Conservation (phyloP, 2,888 invertebrate genomes). For the Orthosia gracilis region DNA sequence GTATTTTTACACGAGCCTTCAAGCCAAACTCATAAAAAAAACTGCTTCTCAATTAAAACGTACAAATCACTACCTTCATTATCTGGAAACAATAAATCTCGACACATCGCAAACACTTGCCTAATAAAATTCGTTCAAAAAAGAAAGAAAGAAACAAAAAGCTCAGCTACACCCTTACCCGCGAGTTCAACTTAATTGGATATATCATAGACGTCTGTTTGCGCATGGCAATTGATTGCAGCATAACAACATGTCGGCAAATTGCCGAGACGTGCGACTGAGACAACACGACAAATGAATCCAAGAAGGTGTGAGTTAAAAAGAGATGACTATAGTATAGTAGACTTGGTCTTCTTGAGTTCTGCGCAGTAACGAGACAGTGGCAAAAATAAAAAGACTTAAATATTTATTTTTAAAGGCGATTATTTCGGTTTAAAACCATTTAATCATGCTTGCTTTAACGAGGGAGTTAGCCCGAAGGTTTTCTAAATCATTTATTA, state of each 20-base stretch:
- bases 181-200: slow-evolving; percentile 87
- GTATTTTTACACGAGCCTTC: neutral
- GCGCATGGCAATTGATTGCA: slow-evolving; percentile 92
- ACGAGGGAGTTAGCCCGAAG: slow-evolving; percentile 76
- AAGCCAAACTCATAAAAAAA: neutral
- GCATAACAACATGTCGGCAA: slow-evolving; percentile 90
- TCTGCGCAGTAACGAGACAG: slow-evolving; percentile 75
- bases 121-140: slow-evolving; percentile 17
- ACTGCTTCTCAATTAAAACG: slow-evolving; percentile 17
- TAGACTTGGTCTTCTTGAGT: slow-evolving; percentile 66
- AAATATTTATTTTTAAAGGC: slow-evolving; percentile 84
- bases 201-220: slow-evolving; percentile 92
- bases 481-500: slow-evolving; percentile 83
- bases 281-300: slow-evolving; percentile 66
- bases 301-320: slow-evolving; percentile 60
- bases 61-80: slow-evolving; percentile 34
- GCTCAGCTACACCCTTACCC: slow-evolving; percentile 75
- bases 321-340: slow-evolving; percentile 60
- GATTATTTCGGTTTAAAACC: slow-evolving; percentile 86
- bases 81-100: slow-evolving; percentile 31
- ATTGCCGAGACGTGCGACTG: slow-evolving; percentile 83
- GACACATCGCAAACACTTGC: slow-evolving; percentile 46
- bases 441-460: slow-evolving; percentile 80
- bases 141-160: slow-evolving; percentile 50
- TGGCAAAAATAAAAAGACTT: slow-evolving; percentile 76